phyloP scores from a whole-genome alignment of 2,113 vertebrate genomes.

The Dolichallabes microphthalmus region DNA sequence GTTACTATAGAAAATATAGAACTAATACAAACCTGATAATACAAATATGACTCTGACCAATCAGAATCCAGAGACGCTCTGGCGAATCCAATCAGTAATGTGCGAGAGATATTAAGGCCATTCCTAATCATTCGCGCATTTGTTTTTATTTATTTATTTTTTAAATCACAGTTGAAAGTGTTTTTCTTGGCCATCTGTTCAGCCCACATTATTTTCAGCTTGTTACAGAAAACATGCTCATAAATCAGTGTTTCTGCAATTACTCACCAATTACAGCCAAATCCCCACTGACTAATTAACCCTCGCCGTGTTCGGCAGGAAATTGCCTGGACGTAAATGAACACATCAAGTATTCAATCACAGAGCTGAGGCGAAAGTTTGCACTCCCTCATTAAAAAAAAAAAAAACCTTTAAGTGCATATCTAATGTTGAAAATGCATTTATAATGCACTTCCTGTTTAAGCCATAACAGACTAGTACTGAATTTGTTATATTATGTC shows the following conservation, averaged over 20 bases:
- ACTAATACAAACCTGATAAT: background rate
- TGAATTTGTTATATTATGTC: background rate
- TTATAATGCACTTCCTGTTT: background rate
- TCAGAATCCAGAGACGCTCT: background rate
- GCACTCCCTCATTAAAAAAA: background rate
- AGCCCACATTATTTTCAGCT: background rate
- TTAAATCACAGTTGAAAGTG: background rate
- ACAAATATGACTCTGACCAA: background rate
- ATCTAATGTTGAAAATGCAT: background rate
- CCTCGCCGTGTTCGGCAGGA: background rate
- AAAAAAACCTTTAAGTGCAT: background rate
- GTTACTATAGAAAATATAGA: background rate
- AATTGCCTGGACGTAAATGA: background rate
- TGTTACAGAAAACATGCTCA: conserved; percentile 6
- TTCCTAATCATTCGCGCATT: conserved; percentile 4
- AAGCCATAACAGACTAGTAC: background rate
- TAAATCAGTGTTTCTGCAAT: background rate
- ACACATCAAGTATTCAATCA: background rate
- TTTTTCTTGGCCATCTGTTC: conserved; percentile 16
- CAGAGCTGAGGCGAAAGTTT: background rate
- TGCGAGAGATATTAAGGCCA: background rate
- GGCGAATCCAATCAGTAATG: background rate
- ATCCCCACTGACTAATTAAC: background rate
- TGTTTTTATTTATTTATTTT: background rate
- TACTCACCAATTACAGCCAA: conserved; percentile 23